Evolutionary conservation across 2,888 invertebrate species (phyloP), one percentile per base, ranked within the genome.

Genomic region (Heliconius hortense): DNA sequence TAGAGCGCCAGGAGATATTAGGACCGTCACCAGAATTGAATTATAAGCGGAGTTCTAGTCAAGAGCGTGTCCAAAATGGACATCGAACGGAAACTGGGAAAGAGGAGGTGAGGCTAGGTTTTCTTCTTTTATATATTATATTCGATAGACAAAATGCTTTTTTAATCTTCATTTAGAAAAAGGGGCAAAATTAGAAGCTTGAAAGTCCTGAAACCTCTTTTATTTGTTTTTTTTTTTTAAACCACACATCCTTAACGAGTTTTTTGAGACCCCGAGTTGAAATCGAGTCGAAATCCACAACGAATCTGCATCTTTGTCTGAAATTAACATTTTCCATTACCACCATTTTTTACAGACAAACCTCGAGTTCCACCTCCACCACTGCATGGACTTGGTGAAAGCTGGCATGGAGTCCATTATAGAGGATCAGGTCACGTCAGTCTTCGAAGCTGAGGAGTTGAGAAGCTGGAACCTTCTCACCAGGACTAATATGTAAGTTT

Each of bases 381-480:
- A 97, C 87, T 97, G 97, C 84, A 95, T 98, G 88, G 97, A 97
- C 87, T 97, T 98, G 86, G 96, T 98, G 56, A 98, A 97, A 94
- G 97, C 97, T 31, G 99, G 99, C 24, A 96, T 99, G 83, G 99
- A 99, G 94, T 97, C 99, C 48, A 99, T 99, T 81, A 99, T 99
- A 74, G 99, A 99, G 89, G 99, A 99, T 93, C 98, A 99, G 94
- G 99, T 99, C 74, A 99, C 99, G 1, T 98, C 98, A 26, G 96
- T 99, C 82, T 99, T 99, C 91, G 97, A 98, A 87, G 98, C 99
- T 10, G 99, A 98, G 93, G 98, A 98, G 94, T 89, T 98, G 80
- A 97, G 97, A 96, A 98, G 98, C 77, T 99, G 99, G 99, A 99
- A 99, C 92, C 95, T 99, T 74, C 95, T 99, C 73, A 99, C 99